Base-by-base conservation (phyloP, 2,888 invertebrate species). In the Oxytorus armatus region DNA sequence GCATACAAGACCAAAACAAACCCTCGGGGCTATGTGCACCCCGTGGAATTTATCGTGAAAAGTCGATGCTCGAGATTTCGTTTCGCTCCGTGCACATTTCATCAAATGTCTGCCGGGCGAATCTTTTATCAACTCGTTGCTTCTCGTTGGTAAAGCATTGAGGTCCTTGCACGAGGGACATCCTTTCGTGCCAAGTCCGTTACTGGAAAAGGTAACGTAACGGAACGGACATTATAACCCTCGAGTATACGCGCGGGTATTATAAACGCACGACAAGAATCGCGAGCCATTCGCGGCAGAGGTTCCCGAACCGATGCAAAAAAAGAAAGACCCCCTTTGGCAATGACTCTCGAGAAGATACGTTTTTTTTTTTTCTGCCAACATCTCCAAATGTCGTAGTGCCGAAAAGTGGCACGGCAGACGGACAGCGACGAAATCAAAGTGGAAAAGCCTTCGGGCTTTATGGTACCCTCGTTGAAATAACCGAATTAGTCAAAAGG, bases 401-500 rank as follows among this genome's bases (percentile, higher is more conserved):
- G n/a, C 18, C n/a, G 42, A 36, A 49, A 33, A 53, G 23, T 25
- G 29, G 55, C 1, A 47, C 29, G n/a, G n/a, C n/a, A 72, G 36
- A 39, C 36, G 49, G 23, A n/a, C 14, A 21, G 33, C 21, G 33
- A n/a, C 63, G 25, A 55, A 74, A 65, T 55, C 55, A 8, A 36
- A 55, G 65, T 36, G 69, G n/a, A 74, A 74, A 77, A 73, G 68
- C 42, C 80, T 57, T 5, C 33, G 25, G 80, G 77, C 80, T 3
- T 3, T 29, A 29, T 39, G 10, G 1, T 29, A 36, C 39, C 25
- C 33, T 23, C 72, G 39, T 49, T 18, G 72, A 65, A 70, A 55
- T 57, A 74, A 74, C 63, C 73, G 70, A 69, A 77, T 80, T 74
- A 47, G 77, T 44, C 42, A 63, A 79, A 57, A 65, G 80, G 77